Conservation (phyloP, 2,888 invertebrate genomes). For the Euclidia mi region DNA sequence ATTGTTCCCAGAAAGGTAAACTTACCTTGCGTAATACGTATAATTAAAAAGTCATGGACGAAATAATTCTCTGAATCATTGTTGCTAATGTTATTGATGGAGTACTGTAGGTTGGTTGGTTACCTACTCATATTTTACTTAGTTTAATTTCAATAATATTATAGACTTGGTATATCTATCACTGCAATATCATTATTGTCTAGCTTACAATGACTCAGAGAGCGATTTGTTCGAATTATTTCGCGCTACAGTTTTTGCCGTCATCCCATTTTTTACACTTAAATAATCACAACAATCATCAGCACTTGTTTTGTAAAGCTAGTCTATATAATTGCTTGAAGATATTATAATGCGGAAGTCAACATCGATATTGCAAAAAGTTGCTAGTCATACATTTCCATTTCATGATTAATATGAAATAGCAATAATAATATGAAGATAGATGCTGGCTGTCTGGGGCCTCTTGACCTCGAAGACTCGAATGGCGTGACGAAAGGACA, state of each 20-base stretch:
- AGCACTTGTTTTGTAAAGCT: conserved; percentile 54
- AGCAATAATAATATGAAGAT: conserved; percentile 54
- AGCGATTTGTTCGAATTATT: conserved; percentile 76
- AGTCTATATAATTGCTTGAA: conserved; percentile 47
- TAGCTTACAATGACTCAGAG: conserved; percentile 68
- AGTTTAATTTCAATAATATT: background rate
- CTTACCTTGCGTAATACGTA: conserved; percentile 66
- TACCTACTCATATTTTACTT: too few relatives aligned
- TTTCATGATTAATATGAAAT: conserved; percentile 39
- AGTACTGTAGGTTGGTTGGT: background rate
- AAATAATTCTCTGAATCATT: conserved; percentile 46
- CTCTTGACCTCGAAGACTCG: conserved; percentile 71
- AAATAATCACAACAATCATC: conserved; percentile 62
- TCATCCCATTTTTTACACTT: conserved; percentile 55
- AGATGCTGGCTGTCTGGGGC: conserved; percentile 60
- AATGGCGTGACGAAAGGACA: conserved; percentile 73
- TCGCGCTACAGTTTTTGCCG: conserved; percentile 65
- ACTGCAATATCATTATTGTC: conserved; percentile 61
- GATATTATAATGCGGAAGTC: conserved; percentile 58
- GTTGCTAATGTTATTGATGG: conserved; percentile 44
- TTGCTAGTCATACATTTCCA: conserved; percentile 47
- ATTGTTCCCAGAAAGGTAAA: conserved; percentile 69
- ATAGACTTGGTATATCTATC: conserved; percentile 59
- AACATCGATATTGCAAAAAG: conserved; percentile 44
- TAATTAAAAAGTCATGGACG: conserved; percentile 72